These are phyloP conservation scores for Neopelma chrysocephalum DNA, from an alignment of 2,797 vertebrate genomes.

Conservation along the genomic window DNA sequence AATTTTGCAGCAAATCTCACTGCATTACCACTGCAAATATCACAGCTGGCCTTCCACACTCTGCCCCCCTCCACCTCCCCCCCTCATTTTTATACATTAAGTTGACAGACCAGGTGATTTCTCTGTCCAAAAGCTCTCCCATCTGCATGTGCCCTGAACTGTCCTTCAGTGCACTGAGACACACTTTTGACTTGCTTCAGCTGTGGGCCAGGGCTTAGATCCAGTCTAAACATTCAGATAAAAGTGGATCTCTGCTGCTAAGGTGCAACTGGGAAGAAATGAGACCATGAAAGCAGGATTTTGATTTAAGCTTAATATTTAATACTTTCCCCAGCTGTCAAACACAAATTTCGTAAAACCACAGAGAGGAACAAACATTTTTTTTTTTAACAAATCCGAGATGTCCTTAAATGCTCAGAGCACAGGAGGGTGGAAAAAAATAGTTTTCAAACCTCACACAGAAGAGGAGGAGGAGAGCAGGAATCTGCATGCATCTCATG, in stretches of 20 bases:
- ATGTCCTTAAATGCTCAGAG: conserved; percentile 69
- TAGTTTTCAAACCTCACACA: conserved; percentile 71
- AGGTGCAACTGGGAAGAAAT: conserved; percentile 4
- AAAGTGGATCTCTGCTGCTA: conserved; percentile 29
- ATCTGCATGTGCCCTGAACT: background rate
- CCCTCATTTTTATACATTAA: fast-evolving
- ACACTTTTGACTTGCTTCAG: background rate
- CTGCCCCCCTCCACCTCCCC: background rate
- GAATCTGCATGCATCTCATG: conserved; percentile 97
- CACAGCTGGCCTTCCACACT: background rate
- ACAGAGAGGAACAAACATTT: conserved; percentile 63
- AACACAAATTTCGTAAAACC: conserved; percentile 74
- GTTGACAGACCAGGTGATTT: background rate
- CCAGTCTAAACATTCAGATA: background rate
- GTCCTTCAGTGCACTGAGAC: background rate
- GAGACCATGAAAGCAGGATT: background rate
- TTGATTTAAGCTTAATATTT: conserved; percentile 10
- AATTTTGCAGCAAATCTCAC: background rate
- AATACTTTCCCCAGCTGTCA: background rate
- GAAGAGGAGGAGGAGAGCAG: conserved; percentile 60
- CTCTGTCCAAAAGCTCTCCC: background rate
- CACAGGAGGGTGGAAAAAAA: conserved; percentile 47
- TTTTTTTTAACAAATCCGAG: conserved; percentile 67
- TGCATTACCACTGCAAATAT: background rate
- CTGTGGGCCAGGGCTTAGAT: background rate